Conservation (phyloP, 2,888 invertebrate genomes). For the Cepaea hortensis region DNA sequence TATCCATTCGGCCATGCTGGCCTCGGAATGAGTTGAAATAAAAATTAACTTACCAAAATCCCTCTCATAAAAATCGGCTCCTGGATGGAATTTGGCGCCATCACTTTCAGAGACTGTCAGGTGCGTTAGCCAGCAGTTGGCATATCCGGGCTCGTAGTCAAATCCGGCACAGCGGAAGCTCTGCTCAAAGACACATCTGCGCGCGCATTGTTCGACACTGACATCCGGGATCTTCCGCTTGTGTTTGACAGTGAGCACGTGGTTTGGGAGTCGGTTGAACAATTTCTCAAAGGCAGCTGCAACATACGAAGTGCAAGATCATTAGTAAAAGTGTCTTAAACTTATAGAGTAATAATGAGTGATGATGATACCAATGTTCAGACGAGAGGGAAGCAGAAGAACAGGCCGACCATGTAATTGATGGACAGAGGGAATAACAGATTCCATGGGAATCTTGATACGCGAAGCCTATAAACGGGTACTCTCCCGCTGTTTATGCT, state of each 20-base stretch:
- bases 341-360: too few species aligned
- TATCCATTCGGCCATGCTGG: too few species aligned
- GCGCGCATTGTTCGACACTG: slow-evolving; percentile 71
- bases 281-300: slow-evolving; percentile 69
- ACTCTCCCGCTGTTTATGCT: too few species aligned
- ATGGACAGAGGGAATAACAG: too few species aligned
- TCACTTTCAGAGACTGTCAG: slow-evolving; percentile 59
- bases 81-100: slow-evolving; percentile 61
- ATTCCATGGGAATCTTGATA: too few species aligned
- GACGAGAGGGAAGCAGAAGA: too few species aligned
- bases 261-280: slow-evolving; percentile 70
- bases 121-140: slow-evolving; percentile 70
- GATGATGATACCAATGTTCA: too few species aligned
- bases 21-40: not conserved
- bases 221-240: slow-evolving; percentile 65
- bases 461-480: too few species aligned
- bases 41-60: slow-evolving; percentile 60
- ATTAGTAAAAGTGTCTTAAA: too few species aligned
- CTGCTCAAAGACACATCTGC: slow-evolving; percentile 70
- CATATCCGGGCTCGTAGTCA: slow-evolving; percentile 63
- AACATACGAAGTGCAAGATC: not conserved
- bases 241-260: slow-evolving; percentile 68
- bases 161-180: slow-evolving; percentile 69
- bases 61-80: slow-evolving; percentile 69
- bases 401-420: too few species aligned